These are phyloP conservation scores for Calliopum simillimum DNA, from an alignment of 2,888 invertebrate species.

Conservation along the genomic window DNA sequence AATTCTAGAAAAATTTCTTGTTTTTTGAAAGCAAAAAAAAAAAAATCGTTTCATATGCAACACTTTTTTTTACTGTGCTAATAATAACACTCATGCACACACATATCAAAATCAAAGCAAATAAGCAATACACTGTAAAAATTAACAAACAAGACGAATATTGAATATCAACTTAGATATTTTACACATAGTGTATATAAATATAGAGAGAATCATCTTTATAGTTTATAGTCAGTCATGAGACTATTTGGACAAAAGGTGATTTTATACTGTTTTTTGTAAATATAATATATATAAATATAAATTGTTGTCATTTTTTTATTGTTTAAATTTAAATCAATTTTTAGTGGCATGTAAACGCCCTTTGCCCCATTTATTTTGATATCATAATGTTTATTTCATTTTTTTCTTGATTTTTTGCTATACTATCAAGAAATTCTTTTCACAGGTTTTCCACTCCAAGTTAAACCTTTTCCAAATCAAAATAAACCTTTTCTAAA, in stretches of 20 bases:
- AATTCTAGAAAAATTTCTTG: no score
- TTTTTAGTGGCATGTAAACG: no score
- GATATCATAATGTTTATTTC: no score
- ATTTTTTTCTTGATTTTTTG: no score
- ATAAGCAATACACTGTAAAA: slow-evolving; percentile 29
- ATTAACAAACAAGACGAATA: slow-evolving; percentile 8
- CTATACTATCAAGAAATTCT: no score
- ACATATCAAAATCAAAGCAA: neutral
- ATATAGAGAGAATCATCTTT: slow-evolving; percentile 20
- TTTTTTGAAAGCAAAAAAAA: no score
- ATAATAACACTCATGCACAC: neutral
- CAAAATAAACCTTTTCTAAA: no score
- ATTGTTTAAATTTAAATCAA: no score
- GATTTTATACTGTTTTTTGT: slow-evolving; percentile 30
- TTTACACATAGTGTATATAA: slow-evolving; percentile 28
- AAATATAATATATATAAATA: slow-evolving; percentile 10
- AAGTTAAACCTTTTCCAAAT: no score
- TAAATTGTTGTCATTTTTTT: slow-evolving; percentile 12
- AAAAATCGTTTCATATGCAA: no score
- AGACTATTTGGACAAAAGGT: slow-evolving; percentile 32
- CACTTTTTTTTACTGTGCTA: neutral
- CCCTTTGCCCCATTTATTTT: no score
- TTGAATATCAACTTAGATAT: slow-evolving; percentile 11
- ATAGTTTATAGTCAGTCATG: slow-evolving; percentile 23
- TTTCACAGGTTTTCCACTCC: no score